A percentile compares a stretch with the other conserved stretches of the same genome.
These are phyloP conservation scores for Ericerus pela DNA, from an alignment of 1,140 invertebrate genomes.

Conservation along the genomic window DNA sequence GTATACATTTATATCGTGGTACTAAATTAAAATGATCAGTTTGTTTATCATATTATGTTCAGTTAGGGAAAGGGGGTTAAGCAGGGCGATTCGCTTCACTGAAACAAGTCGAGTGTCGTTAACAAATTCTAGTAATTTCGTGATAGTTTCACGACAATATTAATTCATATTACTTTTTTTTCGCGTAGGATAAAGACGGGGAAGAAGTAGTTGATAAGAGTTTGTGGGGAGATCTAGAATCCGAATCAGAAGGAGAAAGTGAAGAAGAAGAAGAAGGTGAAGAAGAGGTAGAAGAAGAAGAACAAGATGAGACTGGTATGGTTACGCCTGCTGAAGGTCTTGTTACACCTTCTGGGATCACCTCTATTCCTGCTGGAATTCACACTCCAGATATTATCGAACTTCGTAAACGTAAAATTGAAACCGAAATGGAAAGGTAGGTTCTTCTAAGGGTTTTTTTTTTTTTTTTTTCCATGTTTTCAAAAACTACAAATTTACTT, in stretches of 20 bases:
- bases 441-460: conserved; percentile 20
- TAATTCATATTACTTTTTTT: conserved; percentile 8
- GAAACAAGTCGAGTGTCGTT: no score
- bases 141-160: no score
- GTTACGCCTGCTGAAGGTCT: conserved; percentile 74
- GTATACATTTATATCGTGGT: no score
- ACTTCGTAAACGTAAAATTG: conserved; percentile 89
- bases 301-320: conserved; percentile 53
- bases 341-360: conserved; percentile 87
- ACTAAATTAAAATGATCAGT: not conserved
- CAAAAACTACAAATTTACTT: not conserved
- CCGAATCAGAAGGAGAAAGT: conserved; percentile 82
- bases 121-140: no score
- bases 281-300: conserved; percentile 56
- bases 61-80: no score
- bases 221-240: conserved; percentile 94
- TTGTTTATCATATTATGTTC: not conserved
- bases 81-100: no score
- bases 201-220: conserved; percentile 85
- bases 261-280: conserved; percentile 72
- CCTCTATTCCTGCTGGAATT: conserved; percentile 84
- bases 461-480: conserved; percentile 3
- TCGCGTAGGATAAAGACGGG: conserved; percentile 43
- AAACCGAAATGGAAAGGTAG: conserved; percentile 90
- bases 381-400: conserved; percentile 98